Percentiles rank a stretch among this genome's conserved stretches.
These are phyloP conservation scores for Lycodopsis pacificus DNA, from an alignment of 2,797 vertebrate genomes.

Conservation along the genomic window DNA sequence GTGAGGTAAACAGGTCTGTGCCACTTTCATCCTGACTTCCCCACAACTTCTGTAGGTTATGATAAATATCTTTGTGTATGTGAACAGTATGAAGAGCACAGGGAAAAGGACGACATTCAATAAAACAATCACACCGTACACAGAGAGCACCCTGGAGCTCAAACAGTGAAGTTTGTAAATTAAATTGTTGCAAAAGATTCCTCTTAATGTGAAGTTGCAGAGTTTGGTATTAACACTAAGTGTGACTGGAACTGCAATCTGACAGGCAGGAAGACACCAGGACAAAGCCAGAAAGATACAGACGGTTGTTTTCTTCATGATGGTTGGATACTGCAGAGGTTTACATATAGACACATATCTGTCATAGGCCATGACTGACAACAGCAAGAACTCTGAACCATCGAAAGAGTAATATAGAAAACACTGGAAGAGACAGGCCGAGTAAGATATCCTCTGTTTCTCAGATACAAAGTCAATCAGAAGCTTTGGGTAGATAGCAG, in stretches of 20 bases:
- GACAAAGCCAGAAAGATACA: background rate
- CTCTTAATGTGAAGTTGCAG: background rate
- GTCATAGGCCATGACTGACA: background rate
- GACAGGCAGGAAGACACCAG: background rate
- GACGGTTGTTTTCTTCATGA: background rate
- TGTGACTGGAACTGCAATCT: background rate
- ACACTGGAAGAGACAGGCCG: background rate
- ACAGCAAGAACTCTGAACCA: background rate
- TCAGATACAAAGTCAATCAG: background rate
- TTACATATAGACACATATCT: constrained; percentile 6
- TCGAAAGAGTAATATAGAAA: background rate
- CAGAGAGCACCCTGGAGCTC: background rate
- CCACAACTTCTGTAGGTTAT: background rate
- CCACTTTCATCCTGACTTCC: background rate
- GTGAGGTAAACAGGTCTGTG: constrained; percentile 1
- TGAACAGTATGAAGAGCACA: background rate
- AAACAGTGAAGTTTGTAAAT: background rate
- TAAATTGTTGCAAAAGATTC: background rate
- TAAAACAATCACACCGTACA: background rate
- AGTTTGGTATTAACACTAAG: background rate
- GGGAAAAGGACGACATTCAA: background rate
- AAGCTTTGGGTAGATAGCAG: background rate
- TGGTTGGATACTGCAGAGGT: background rate
- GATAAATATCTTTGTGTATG: background rate
- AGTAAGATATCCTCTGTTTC: background rate